Conservation (phyloP, 2,797 vertebrate species). For the Pipistrellus pipistrellus region DNA sequence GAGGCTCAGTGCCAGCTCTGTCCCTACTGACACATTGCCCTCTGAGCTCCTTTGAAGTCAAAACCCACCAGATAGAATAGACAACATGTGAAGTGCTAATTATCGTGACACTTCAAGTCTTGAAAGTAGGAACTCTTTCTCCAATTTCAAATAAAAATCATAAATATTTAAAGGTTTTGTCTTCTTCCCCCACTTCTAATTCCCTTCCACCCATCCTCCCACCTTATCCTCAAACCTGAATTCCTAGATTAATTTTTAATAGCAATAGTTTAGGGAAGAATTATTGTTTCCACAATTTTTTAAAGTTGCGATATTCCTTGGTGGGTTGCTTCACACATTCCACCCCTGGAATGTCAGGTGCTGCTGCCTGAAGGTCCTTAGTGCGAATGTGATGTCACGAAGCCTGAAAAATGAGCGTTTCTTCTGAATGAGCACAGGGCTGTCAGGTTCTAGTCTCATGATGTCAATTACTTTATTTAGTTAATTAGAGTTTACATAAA, state of each 20-base stretch:
- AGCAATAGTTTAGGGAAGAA: slow-evolving; percentile 20
- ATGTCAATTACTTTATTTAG: slow-evolving; percentile 44
- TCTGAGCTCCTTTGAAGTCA: slow-evolving; percentile 9
- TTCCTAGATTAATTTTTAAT: slow-evolving; percentile 68
- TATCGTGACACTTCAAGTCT: slow-evolving; percentile 47
- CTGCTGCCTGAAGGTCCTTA: neutral
- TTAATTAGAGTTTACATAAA: slow-evolving; percentile 31
- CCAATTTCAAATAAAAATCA: slow-evolving; percentile 69
- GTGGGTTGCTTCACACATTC: neutral
- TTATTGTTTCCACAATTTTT: neutral
- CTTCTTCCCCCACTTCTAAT: slow-evolving; percentile 9
- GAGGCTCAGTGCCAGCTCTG: neutral
- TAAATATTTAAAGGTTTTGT: slow-evolving; percentile 72
- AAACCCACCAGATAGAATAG: neutral
- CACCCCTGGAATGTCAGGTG: neutral
- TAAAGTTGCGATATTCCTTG: neutral
- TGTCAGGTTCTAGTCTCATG: neutral
- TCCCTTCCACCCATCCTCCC: neutral
- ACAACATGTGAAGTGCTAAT: slow-evolving; percentile 8
- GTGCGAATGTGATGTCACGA: neutral
- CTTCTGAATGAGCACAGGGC: neutral
- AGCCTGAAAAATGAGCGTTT: neutral
- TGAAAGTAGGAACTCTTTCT: slow-evolving; percentile 21
- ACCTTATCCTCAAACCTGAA: slow-evolving; percentile 50
- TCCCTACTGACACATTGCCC: neutral